A percentile compares a stretch with the other conserved stretches of the same genome.
Conservation (phyloP, 2,888 invertebrate genomes). For the Hemaris fuciformis region DNA sequence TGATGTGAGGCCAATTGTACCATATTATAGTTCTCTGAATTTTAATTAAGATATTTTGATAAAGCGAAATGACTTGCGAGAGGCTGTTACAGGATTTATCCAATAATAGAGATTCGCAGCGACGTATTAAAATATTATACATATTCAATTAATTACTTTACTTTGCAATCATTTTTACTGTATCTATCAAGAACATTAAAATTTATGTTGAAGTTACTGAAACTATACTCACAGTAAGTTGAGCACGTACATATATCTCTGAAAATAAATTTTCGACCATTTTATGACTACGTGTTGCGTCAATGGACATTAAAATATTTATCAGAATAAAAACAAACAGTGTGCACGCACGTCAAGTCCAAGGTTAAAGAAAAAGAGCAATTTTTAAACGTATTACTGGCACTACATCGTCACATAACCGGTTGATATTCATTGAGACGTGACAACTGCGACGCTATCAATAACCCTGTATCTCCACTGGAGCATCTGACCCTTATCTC, state of each 20-base stretch:
- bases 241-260: not conserved
- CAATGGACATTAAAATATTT: not conserved
- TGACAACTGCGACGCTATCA: conserved; percentile 38
- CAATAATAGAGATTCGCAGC: not conserved
- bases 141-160: not conserved
- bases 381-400: conserved; percentile 2
- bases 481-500: conserved; percentile 29
- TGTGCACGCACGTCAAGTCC: not conserved
- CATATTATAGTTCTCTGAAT: not conserved
- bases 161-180: too few relatives aligned
- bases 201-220: not conserved
- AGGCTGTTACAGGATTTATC: not conserved
- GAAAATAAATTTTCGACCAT: not conserved
- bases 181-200: not conserved
- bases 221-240: not conserved
- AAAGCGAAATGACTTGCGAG: not conserved
- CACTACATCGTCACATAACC: conserved; percentile 34
- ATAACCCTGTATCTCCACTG: conserved; percentile 16
- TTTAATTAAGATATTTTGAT: not conserved
- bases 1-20: not conserved
- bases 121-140: not conserved
- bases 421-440: conserved; percentile 63
- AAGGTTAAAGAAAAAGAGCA: conserved; percentile 1
- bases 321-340: not conserved
- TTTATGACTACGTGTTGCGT: not conserved